Base-by-base conservation (phyloP, 2,113 vertebrate genomes). In the Upupa epops region DNA sequence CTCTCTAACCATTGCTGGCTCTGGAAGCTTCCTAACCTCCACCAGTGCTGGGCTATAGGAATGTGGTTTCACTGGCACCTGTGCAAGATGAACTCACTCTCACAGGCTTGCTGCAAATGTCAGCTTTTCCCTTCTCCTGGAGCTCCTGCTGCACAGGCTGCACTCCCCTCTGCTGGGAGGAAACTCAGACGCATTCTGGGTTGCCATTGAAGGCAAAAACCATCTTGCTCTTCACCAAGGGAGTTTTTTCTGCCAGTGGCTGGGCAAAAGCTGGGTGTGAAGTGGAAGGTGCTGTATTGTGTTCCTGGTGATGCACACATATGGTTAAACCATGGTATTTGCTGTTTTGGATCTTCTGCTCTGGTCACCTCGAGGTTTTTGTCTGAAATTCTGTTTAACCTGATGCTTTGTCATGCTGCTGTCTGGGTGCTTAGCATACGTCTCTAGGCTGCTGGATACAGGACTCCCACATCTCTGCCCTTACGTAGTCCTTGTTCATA, bases 131-230 rank as follows among this genome's bases (percentile, higher is more conserved):
- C 63, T 82, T 66, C 31, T 65, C 36, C 60, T 17, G 76, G 79
- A 73, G 78, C 74, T 79, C 71, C 2, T 34, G 83, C 77, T n/a
- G 73, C 4, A 82, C 46, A 94, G 90, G 81, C 94, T 95, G 86
- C 83, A 93, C 93, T 76, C 92, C 86, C 92, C 92, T 95, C 93
- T 96, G 90, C 96, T 96, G 96, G 93, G 90, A 74, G 80, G 80
- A 92, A 42, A 8, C 19, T 49, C 8, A 1, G 52, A 77, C 20
- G 16, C 32, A 45, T 56, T 83, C 60, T 64, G 89, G 29, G 21
- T 8, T 63, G 48, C 52, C 66, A 5, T 4, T 13, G 83, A 49
- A 72, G 73, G 17, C 20, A 46, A 25, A 69, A 94, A 21, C 46
- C 70, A 18, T 2, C 20, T 28, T 89, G 51, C 9, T 9, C 83